Percentiles rank a stretch among this genome's conserved stretches.
These are phyloP conservation scores for Colostygia pectinataria DNA, from an alignment of 2,888 invertebrate species.

Conservation along the genomic window DNA sequence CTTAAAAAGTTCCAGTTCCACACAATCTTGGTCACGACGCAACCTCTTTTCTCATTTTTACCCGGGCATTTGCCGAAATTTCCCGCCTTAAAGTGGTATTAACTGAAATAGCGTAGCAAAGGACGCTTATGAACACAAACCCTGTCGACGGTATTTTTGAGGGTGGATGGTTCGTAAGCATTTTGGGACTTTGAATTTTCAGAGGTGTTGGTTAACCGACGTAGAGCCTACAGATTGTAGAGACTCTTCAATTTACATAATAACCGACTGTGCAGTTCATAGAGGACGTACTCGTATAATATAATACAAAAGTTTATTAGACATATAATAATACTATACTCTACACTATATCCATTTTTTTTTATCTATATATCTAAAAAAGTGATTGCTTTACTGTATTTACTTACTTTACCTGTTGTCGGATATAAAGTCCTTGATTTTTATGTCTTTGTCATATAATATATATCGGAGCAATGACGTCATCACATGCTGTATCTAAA, in stretches of 20 bases:
- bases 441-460: too few relatives aligned
- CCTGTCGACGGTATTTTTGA: conserved; percentile 33
- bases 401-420: too few relatives aligned
- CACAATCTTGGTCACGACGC: conserved; percentile 1
- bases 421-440: too few relatives aligned
- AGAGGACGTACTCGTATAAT: too few relatives aligned
- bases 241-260: conserved; percentile 7
- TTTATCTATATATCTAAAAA: too few relatives aligned
- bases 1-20: conserved; percentile 32
- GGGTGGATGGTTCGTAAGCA: conserved; percentile 33
- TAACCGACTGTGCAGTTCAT: too few relatives aligned
- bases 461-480: too few relatives aligned
- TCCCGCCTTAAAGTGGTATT: conserved; percentile 33
- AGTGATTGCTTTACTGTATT: too few relatives aligned
- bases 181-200: conserved; percentile 30
- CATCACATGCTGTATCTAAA: too few relatives aligned
- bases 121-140: conserved; percentile 33
- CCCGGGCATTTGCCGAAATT: conserved; percentile 21
- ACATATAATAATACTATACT: too few relatives aligned
- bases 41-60: conserved; percentile 22
- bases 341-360: too few relatives aligned
- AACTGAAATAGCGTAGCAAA: conserved; percentile 35
- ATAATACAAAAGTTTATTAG: too few relatives aligned
- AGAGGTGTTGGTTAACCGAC: conserved; percentile 27
- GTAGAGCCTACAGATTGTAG: conserved; percentile 10